Evolutionary conservation across 2,797 vertebrate species (phyloP).

Genomic region (Phaenicophaeus curvirostris): DNA sequence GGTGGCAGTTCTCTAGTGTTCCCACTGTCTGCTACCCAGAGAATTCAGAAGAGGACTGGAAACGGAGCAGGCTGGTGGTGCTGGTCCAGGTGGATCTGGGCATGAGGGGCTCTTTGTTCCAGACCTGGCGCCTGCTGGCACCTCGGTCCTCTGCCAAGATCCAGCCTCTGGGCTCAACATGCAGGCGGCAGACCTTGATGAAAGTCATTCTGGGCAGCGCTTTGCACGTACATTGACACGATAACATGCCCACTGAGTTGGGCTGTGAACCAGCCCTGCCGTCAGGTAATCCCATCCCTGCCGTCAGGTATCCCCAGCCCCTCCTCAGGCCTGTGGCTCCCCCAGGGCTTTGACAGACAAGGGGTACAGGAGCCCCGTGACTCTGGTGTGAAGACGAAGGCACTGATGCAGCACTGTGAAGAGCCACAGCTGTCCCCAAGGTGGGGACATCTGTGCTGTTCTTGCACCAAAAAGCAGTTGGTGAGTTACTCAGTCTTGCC

Average conservation of each 20-base stretch:
- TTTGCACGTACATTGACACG: accelerated
- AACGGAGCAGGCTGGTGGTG: background rate
- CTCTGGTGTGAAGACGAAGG: accelerated
- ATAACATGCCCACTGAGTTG: accelerated
- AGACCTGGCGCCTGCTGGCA: background rate
- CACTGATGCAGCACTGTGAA: accelerated
- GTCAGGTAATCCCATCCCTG: accelerated
- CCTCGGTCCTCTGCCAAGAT: background rate
- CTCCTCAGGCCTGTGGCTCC: background rate
- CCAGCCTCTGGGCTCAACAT: background rate
- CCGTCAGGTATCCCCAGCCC: accelerated
- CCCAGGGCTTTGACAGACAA: accelerated
- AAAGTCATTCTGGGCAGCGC: background rate
- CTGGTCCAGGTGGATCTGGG: background rate
- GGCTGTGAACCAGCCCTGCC: background rate
- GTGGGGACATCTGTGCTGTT: background rate
- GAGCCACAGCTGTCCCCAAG: accelerated
- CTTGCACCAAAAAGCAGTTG: background rate
- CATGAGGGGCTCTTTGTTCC: background rate
- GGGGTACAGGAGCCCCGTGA: accelerated
- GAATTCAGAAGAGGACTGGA: background rate
- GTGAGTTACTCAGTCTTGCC: background rate
- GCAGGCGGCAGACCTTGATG: accelerated
- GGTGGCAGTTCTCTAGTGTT: background rate
- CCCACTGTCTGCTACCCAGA: background rate